phyloP scores from a whole-genome alignment of 2,797 vertebrate species.

The Rhinogobio ventralis region DNA sequence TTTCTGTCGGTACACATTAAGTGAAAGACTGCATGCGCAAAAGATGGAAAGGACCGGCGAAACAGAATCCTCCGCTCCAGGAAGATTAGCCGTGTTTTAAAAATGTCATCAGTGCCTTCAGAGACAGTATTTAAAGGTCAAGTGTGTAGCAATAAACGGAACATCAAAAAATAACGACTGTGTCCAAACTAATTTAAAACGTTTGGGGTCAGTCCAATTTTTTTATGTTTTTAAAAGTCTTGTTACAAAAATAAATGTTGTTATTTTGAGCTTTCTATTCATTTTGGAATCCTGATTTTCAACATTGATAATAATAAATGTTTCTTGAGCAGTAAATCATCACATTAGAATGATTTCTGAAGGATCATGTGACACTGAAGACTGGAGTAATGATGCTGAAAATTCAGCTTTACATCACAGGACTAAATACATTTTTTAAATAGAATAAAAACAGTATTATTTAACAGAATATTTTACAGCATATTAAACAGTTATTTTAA shows the following conservation, averaged over 20 bases:
- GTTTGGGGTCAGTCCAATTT: background rate
- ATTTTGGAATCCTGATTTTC: background rate
- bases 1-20: background rate
- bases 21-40: conserved; percentile 8
- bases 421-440: too few relatives aligned
- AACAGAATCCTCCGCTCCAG: background rate
- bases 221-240: background rate
- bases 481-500: background rate
- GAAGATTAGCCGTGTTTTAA: background rate
- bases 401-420: too few relatives aligned
- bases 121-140: background rate
- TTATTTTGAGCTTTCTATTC: background rate
- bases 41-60: background rate
- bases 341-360: too few relatives aligned
- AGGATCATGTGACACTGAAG: too few relatives aligned
- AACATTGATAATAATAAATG: too few relatives aligned
- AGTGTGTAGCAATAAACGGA: background rate
- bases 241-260: background rate
- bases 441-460: too few relatives aligned
- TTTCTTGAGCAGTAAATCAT: too few relatives aligned
- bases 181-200: background rate
- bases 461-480: too few relatives aligned
- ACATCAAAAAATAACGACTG: too few relatives aligned
- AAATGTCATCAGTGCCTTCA: conserved; percentile 13
- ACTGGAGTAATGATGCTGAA: background rate